phyloP scores from a whole-genome alignment of 2,888 invertebrate species.

The Phaedon cochleariae region DNA sequence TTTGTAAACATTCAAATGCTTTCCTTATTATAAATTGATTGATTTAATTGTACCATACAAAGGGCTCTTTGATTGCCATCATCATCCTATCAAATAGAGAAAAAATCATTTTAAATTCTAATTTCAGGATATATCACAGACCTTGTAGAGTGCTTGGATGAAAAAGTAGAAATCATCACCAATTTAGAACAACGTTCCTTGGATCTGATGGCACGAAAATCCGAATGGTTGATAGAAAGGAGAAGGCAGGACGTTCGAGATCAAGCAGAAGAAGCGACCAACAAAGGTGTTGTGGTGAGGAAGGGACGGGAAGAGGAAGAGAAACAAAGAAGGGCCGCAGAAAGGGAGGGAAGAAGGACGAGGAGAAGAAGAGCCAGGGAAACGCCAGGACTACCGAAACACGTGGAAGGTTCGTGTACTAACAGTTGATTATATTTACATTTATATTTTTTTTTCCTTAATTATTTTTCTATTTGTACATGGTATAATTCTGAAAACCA shows the following conservation, averaged over 20 bases:
- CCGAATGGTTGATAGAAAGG: slow-evolving; percentile 80
- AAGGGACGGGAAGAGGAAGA: slow-evolving; percentile 70
- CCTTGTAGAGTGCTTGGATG: slow-evolving; percentile 96
- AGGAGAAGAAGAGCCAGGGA: slow-evolving; percentile 84
- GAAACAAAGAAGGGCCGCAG: slow-evolving; percentile 83
- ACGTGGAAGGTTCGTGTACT: slow-evolving; percentile 74
- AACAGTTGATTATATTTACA: not conserved
- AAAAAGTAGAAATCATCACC: slow-evolving; percentile 84
- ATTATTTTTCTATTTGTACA: too few relatives aligned
- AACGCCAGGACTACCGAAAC: slow-evolving; percentile 68
- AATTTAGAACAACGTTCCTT: slow-evolving; percentile 83
- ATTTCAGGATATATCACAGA: slow-evolving; percentile 80
- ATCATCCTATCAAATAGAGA: too few relatives aligned
- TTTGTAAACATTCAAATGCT: too few relatives aligned
- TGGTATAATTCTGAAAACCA: too few relatives aligned
- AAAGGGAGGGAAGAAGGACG: slow-evolving; percentile 91
- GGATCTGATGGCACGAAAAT: slow-evolving; percentile 74
- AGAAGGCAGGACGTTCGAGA: slow-evolving; percentile 92
- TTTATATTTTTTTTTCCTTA: too few relatives aligned
- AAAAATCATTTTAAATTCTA: not conserved
- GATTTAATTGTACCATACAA: too few relatives aligned
- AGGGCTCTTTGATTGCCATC: too few relatives aligned
- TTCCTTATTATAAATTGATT: too few relatives aligned
- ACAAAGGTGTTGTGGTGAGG: slow-evolving; percentile 59
- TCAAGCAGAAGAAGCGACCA: slow-evolving; percentile 91